Evolutionary conservation across 2,888 invertebrate genomes (phyloP).

Genomic region (Lycaena phlaeas): DNA sequence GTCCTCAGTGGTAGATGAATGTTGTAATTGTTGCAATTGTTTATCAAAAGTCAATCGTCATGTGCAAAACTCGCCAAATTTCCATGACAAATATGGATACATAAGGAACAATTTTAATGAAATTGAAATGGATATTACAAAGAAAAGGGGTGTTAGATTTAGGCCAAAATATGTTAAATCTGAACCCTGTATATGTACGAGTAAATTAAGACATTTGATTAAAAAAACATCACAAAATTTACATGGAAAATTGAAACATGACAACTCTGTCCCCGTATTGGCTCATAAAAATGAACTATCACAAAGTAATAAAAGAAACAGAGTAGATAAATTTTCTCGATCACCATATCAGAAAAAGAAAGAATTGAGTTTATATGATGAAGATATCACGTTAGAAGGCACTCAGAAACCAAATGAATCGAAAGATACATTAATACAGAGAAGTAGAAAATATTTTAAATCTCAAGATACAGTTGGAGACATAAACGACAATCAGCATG

Average conservation of each 20-base stretch:
- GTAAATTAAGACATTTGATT: conserved; percentile 24
- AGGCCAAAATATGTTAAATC: conserved; percentile 36
- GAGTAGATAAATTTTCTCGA: not conserved
- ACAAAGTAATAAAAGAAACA: not conserved
- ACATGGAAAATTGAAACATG: conserved; percentile 18
- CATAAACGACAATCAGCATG: conserved; percentile 21
- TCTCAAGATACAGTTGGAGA: not conserved
- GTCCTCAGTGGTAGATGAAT: no score
- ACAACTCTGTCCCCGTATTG: conserved; percentile 10
- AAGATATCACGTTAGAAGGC: no score
- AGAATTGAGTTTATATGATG: no score
- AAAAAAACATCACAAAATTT: conserved; percentile 23
- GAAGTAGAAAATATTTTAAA: not conserved
- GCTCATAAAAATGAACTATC: conserved; percentile 10
- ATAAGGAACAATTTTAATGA: no score
- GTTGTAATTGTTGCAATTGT: conserved; percentile 42
- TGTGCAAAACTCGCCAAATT: conserved; percentile 15
- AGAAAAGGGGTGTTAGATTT: conserved; percentile 22
- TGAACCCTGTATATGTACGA: conserved; percentile 40
- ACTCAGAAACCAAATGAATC: no score
- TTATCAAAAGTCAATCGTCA: conserved; percentile 21
- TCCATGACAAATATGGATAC: conserved; percentile 20
- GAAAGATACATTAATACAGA: not conserved
- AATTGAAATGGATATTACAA: no score
- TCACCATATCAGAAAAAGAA: no score